Evolutionary conservation across 2,113 vertebrate genomes (phyloP).

Genomic region (Ctenodactylus gundi): DNA sequence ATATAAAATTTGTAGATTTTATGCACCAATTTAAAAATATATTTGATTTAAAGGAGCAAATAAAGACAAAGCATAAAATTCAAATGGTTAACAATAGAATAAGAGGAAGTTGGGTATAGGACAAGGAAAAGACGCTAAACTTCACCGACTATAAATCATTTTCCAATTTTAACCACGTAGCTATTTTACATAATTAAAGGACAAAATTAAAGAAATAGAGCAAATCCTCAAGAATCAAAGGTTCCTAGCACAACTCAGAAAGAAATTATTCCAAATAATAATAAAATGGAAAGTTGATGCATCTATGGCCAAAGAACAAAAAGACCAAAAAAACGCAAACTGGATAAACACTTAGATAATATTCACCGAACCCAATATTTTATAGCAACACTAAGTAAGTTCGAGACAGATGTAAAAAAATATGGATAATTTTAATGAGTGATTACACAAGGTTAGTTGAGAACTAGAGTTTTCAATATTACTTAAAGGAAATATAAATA

Average conservation of each 20-base stretch:
- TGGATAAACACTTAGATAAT: background rate
- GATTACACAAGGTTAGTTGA: background rate
- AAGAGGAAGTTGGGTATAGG: background rate
- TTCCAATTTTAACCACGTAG: background rate
- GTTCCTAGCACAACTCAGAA: background rate
- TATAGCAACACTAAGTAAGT: background rate
- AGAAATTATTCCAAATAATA: background rate
- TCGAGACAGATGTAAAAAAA: background rate
- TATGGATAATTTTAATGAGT: background rate
- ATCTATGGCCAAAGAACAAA: background rate
- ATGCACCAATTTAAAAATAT: background rate
- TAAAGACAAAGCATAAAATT: background rate
- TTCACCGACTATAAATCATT: background rate
- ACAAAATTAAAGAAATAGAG: conserved; percentile 26
- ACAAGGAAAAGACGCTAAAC: background rate
- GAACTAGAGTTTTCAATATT: background rate
- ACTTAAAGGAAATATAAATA: background rate
- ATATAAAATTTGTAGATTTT: background rate
- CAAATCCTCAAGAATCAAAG: background rate
- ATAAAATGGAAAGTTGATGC: background rate
- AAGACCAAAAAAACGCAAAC: background rate
- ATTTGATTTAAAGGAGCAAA: background rate
- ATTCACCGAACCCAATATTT: background rate
- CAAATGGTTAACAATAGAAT: background rate
- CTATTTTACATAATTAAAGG: background rate